Base-by-base conservation (phyloP, 1,140 invertebrate genomes). In the Geopemphigus sp. region DNA sequence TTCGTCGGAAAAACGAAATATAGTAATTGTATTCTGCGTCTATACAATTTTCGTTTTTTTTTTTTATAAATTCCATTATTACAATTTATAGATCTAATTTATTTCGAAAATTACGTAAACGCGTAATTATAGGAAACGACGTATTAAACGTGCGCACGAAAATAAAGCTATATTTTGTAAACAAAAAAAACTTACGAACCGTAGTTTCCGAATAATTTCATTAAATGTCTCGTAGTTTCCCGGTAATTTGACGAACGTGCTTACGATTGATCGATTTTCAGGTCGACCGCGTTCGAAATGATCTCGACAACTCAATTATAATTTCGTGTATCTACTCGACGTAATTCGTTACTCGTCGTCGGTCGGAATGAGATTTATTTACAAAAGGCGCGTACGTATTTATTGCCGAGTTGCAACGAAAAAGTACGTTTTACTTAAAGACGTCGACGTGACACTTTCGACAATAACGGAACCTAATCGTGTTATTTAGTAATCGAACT, bases 261-360 rank as follows among this genome's bases (percentile, higher is more conserved):
- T 74, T 57, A 32, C 57, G 72, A 74, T 74, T 56, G 54, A 24
- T 26, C 72, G 57, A 57, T 74, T 74, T 57, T 45, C 39, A 29
- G 24, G 54, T 6, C 3, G 12, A 39, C 29, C 39, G 53, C 72
- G 32, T 74, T 39, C 22, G 11, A 68, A 74, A 39, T 39, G 29
- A 74, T 74, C 19, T 57, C 57, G 53, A 29, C n/a, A 59, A 59
- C n/a, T 59, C 72, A 45, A 57, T 54, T 24, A 10, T 45, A 56
- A 39, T 39, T 39, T 3, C n/a, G n/a, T 39, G 29, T 74, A 12
- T 56, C 29, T 57, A 39, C 29, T 12, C 12, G 24, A 74, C 45
- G 45, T 22, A 74, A 74, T 74, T 74, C 53, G 32, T 39, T 4
- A 8, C 32, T 3, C 32, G 32, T 39, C 32, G 50, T 72, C 68